Evolutionary conservation across 2,113 vertebrate genomes (phyloP).

Genomic region (Coturnix japonica): DNA sequence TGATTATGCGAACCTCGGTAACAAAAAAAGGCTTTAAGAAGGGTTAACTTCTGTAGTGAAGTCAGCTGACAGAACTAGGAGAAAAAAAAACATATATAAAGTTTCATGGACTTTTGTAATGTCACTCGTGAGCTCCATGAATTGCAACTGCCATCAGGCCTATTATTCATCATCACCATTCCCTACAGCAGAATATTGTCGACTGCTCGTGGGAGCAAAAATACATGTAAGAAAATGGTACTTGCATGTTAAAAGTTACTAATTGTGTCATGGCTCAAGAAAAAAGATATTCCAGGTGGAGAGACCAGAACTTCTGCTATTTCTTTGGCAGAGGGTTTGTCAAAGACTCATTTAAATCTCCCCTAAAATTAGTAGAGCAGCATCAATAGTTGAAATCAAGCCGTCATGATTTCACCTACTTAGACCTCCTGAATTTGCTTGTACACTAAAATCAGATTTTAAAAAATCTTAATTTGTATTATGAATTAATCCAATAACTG

Average conservation of each 20-base stretch:
- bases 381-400: background rate
- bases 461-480: background rate
- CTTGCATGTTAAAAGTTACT: background rate
- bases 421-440: background rate
- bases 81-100: background rate
- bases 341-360: background rate
- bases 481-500: background rate
- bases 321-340: background rate
- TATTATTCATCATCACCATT: background rate
- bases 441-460: background rate
- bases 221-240: background rate
- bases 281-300: background rate
- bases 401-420: background rate
- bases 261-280: background rate
- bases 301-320: background rate
- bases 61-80: background rate
- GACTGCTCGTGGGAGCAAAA: background rate
- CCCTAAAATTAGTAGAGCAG: background rate
- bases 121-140: background rate
- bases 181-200: background rate
- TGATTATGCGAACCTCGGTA: background rate
- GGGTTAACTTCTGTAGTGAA: background rate
- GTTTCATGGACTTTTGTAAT: background rate
- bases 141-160: background rate
- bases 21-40: background rate